phyloP scores from a whole-genome alignment of 2,797 vertebrate species.

The Dendrocincla tyrannina region DNA sequence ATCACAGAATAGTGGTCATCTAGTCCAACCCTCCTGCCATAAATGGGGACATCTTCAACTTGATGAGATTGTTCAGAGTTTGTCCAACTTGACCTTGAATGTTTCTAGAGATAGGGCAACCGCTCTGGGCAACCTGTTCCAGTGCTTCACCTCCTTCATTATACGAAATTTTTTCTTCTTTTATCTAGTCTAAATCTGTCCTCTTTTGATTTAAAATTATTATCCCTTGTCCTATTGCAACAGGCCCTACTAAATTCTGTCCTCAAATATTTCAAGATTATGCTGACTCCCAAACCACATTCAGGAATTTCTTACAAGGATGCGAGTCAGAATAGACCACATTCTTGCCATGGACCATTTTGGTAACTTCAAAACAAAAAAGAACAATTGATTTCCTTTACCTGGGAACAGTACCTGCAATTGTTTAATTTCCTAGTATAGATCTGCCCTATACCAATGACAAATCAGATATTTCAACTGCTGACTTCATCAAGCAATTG shows the following conservation, averaged over 20 bases:
- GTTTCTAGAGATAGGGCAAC: background rate
- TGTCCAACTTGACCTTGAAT: fast-evolving
- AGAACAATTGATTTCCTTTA: background rate
- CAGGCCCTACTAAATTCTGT: background rate
- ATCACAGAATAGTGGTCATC: background rate
- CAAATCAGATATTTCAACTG: background rate
- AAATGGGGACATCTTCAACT: background rate
- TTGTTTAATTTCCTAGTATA: background rate
- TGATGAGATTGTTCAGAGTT: background rate
- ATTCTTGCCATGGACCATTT: background rate
- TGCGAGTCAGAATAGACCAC: background rate
- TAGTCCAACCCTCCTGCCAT: fast-evolving
- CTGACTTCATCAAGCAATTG: background rate
- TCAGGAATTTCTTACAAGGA: background rate
- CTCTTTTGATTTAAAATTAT: background rate
- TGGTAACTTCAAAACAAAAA: background rate
- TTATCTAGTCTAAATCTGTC: background rate
- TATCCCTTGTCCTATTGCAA: fast-evolving
- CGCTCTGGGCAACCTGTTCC: background rate
- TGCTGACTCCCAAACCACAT: background rate
- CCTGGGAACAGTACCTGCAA: background rate
- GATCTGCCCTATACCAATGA: background rate
- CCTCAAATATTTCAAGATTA: background rate
- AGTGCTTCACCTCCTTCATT: background rate
- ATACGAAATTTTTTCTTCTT: background rate